These are phyloP conservation scores for Mimas tiliae DNA, from an alignment of 2,888 invertebrate genomes.

Conservation along the genomic window DNA sequence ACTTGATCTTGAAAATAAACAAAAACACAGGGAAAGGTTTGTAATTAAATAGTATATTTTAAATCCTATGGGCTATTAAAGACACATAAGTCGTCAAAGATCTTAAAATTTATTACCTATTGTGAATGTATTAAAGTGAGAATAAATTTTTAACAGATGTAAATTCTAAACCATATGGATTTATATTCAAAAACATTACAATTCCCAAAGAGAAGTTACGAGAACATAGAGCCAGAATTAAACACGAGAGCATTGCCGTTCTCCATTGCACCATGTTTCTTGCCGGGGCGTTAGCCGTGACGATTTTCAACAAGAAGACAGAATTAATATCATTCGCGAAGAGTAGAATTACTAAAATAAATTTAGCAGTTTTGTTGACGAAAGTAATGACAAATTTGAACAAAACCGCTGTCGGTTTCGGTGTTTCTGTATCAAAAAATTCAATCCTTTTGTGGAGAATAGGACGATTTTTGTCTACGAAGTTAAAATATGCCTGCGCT, in stretches of 20 bases:
- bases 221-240: conserved; percentile 32
- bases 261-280: conserved; percentile 60
- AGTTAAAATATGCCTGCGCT: conserved; percentile 17
- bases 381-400: conserved; percentile 41
- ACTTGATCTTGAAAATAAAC: conserved; percentile 45
- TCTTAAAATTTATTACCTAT: too few species aligned
- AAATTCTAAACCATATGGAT: conserved; percentile 32
- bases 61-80: too few species aligned
- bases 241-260: conserved; percentile 34
- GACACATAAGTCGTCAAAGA: too few species aligned
- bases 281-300: conserved; percentile 59
- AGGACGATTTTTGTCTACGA: conserved; percentile 28
- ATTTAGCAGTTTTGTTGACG: conserved; percentile 32
- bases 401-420: conserved; percentile 38
- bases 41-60: conserved; percentile 31
- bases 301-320: conserved; percentile 55
- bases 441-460: conserved; percentile 36
- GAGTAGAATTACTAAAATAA: conserved; percentile 44
- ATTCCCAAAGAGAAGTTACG: conserved; percentile 30
- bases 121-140: neutral
- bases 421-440: conserved; percentile 42
- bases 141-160: conserved; percentile 35
- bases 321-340: conserved; percentile 50
- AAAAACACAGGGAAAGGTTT: conserved; percentile 40
- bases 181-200: conserved; percentile 40